Evolutionary conservation across 2,797 vertebrate genomes (phyloP), one percentile per base, ranked within the genome.

Genomic region (Artibeus lituratus): DNA sequence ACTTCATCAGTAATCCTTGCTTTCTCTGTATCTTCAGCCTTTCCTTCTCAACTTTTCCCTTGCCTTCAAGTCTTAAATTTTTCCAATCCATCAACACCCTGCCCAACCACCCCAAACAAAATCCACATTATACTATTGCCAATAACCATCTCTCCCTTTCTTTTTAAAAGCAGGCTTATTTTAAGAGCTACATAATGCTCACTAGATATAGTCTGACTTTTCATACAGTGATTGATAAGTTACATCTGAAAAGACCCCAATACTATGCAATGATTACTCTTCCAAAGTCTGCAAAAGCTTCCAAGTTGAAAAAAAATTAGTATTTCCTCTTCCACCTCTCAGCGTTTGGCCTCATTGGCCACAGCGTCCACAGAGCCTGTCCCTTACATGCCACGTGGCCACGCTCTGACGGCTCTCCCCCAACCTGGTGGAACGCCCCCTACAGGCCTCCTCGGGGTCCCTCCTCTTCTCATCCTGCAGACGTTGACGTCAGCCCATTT

Each of bases 381-480:
- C 32, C 29, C 22, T 11, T 47, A 18, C 24, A 47, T 12, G 3
- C n/a, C 57, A 21, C 29, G 5, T 3, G 2, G 32, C 47, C 5
- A 2, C 4, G 29, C 18, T 69, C 37, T 12, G 5, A 21, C 3
- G 18, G 14, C 9, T 5, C 37, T 47, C 5, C 49, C 42, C 32
- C 3, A 11, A 16, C 21, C 21, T 19, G 26, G 2, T 7, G 26
- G 15, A n/a, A 1, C 5, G 12, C 2, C 0, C 2, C 11, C 62
- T 2, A 26, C 42, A 9, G 6, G 37, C 7, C 2, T 44, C 42
- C 62, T 47, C 44, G 19, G 37, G 0, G 0, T 16, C 14, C 21
- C 37, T 37, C 29, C 55, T n/a, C 37, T 51, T n/a, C 67, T 47
- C 26, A 24, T 35, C 18, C 57, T 55, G 2, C 21, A 62, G 32